phyloP scores from a whole-genome alignment of 2,797 vertebrate species.

The Ibycter americanus region DNA sequence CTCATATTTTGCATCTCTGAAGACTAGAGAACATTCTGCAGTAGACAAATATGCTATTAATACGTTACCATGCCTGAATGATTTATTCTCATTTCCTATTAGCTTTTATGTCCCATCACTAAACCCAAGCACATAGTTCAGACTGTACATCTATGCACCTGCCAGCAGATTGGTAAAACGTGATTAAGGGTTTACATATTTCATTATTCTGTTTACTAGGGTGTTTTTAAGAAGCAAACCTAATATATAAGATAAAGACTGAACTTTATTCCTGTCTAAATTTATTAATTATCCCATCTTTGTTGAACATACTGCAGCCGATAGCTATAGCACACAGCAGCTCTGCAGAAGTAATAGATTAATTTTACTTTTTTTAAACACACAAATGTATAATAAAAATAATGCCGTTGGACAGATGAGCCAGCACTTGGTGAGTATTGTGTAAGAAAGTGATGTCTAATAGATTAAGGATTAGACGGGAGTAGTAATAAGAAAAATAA shows the following conservation, averaged over 20 bases:
- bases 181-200: background rate
- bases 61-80: background rate
- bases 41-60: background rate
- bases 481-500: background rate
- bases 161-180: background rate
- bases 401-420: background rate
- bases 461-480: background rate
- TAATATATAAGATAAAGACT: background rate
- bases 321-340: background rate
- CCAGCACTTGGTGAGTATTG: background rate
- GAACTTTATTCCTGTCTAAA: background rate
- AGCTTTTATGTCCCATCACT: slow-evolving; percentile 47
- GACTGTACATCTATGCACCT: background rate
- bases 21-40: background rate
- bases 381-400: background rate
- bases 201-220: background rate
- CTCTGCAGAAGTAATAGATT: background rate
- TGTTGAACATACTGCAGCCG: background rate
- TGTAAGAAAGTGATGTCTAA: background rate
- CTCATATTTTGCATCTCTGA: background rate
- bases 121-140: slow-evolving; percentile 43
- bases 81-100: slow-evolving; percentile 44
- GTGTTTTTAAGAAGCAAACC: background rate
- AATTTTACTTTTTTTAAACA: background rate
- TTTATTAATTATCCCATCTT: background rate